Conservation (phyloP, 2,113 vertebrate genomes). For the Tamias sibiricus region DNA sequence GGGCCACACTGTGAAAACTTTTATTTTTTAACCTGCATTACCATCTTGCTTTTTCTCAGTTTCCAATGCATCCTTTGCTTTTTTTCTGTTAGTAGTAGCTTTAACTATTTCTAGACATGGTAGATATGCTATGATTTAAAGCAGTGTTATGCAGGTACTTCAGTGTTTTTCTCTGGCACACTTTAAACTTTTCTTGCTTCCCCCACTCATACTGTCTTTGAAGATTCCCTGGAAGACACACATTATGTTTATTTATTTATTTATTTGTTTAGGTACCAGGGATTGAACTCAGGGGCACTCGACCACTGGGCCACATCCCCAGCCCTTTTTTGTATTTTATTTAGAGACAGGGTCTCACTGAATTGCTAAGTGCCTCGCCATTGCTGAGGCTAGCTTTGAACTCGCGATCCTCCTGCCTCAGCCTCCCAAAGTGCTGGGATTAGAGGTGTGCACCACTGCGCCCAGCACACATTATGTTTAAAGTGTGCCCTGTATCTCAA, state of each 20-base stretch:
- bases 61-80: background rate
- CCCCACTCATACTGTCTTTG: background rate
- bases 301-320: too few species aligned
- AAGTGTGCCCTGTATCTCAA: background rate
- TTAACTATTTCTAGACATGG: constrained; percentile 29
- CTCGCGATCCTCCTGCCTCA: too few species aligned
- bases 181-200: background rate
- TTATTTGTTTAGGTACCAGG: too few species aligned
- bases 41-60: background rate
- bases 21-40: background rate
- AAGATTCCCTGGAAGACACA: background rate
- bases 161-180: background rate
- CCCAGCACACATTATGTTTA: background rate
- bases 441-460: too few species aligned
- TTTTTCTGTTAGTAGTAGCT: constrained; percentile 18
- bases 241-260: background rate
- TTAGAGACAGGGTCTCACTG: too few species aligned
- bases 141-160: background rate
- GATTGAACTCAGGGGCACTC: too few species aligned
- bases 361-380: too few species aligned
- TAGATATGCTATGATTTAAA: background rate
- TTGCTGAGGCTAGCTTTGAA: too few species aligned
- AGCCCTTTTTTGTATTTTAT: too few species aligned
- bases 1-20: background rate
- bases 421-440: too few species aligned